Evolutionary conservation across 2,888 invertebrate genomes (phyloP).

Genomic region (Lapara coniferarum): DNA sequence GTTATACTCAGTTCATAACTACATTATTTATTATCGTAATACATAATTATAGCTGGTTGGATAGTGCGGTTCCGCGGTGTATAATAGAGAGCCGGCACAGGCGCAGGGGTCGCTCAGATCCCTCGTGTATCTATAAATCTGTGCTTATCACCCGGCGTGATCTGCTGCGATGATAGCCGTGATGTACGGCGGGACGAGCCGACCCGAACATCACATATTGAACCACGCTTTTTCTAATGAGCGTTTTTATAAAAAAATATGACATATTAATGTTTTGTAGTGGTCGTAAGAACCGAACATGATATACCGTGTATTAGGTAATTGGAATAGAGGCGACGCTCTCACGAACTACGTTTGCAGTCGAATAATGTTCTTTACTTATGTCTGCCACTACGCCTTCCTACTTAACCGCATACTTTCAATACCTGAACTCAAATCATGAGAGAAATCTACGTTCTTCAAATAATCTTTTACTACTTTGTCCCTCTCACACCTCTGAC

Average conservation of each 20-base stretch:
- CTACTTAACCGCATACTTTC: too few species aligned
- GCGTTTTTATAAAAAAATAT: slow-evolving; percentile 12
- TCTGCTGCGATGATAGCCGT: slow-evolving; percentile 23
- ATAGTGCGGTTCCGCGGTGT: not conserved
- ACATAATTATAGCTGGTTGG: not conserved
- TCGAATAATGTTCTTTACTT: too few species aligned
- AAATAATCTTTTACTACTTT: too few species aligned
- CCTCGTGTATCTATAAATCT: slow-evolving; percentile 19
- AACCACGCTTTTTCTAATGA: slow-evolving; percentile 18
- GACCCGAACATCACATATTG: slow-evolving; percentile 1
- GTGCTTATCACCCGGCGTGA: slow-evolving; percentile 11
- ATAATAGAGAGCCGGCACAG: not conserved
- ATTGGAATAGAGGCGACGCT: too few species aligned
- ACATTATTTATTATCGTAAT: too few species aligned
- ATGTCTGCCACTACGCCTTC: too few species aligned
- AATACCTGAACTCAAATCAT: too few species aligned
- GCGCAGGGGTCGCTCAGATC: not conserved
- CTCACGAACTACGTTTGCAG: too few species aligned
- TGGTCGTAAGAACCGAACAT: not conserved
- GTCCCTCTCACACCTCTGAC: too few species aligned
- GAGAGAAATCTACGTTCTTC: too few species aligned
- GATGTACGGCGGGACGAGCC: slow-evolving; percentile 13
- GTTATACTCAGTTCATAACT: too few species aligned
- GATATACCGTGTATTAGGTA: not conserved
- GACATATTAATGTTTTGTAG: slow-evolving; percentile 13